Evolutionary conservation across 92 coral and sea anemone genomes (phyloP).

Genomic region (Porites divaricata): DNA sequence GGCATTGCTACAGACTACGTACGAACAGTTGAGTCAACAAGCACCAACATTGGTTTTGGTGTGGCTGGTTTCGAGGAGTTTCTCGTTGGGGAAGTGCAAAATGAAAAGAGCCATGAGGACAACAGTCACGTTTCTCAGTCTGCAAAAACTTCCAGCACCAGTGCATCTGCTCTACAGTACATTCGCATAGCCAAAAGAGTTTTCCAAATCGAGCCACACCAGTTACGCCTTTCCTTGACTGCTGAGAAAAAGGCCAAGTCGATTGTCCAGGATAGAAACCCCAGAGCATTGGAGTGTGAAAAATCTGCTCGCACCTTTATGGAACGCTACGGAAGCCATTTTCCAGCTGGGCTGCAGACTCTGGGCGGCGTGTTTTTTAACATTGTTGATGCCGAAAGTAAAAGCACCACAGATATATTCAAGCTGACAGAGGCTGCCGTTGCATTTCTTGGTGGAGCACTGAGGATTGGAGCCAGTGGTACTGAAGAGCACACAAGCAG

Average conservation of each 20-base stretch:
- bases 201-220: slow-evolving; percentile 36
- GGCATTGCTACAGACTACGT: slow-evolving; percentile 42
- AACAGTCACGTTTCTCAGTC: background rate
- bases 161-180: slow-evolving; percentile 44
- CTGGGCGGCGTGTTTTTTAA: slow-evolving; percentile 60
- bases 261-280: background rate
- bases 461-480: slow-evolving; percentile 29
- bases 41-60: slow-evolving; percentile 37
- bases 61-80: slow-evolving; percentile 34
- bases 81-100: slow-evolving; percentile 29
- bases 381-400: slow-evolving; percentile 47
- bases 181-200: slow-evolving; percentile 37
- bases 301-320: slow-evolving; percentile 30
- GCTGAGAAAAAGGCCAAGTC: slow-evolving; percentile 36
- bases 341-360: slow-evolving; percentile 51
- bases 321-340: slow-evolving; percentile 50
- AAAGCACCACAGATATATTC: background rate
- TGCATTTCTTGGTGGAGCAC: slow-evolving; percentile 35
- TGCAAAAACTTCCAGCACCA: background rate
- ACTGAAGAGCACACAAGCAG: slow-evolving; percentile 7
- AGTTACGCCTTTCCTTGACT: slow-evolving; percentile 11
- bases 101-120: background rate
- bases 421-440: slow-evolving; percentile 26
- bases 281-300: background rate
- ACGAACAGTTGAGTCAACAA: slow-evolving; percentile 31